phyloP scores from a whole-genome alignment of 2,888 invertebrate species.

The Syrphus vitripennis region DNA sequence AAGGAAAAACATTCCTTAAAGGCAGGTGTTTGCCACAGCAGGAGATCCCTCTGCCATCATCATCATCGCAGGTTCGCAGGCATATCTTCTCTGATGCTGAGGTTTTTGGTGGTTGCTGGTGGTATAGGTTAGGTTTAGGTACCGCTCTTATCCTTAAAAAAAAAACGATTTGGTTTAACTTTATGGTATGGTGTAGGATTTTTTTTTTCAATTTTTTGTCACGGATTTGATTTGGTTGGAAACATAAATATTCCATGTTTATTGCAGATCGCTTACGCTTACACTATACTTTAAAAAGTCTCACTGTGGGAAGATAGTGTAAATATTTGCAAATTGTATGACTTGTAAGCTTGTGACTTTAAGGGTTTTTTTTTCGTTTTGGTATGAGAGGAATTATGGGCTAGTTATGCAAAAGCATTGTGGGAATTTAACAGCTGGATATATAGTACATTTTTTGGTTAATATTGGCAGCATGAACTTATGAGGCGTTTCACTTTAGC shows the following conservation, averaged over 20 bases:
- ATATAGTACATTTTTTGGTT: background rate
- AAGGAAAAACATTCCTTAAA: constrained; percentile 54
- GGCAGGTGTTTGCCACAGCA: constrained; percentile 65
- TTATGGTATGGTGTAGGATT: constrained; percentile 35
- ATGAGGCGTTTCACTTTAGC: background rate
- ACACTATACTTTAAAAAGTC: no score
- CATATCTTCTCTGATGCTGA: background rate
- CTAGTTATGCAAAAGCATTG: background rate
- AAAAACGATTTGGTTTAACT: background rate
- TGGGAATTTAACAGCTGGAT: background rate
- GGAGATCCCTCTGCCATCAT: constrained; percentile 29
- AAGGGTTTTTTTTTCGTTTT: background rate
- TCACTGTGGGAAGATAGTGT: constrained; percentile 19
- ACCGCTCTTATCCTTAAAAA: background rate
- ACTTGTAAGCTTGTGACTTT: constrained; percentile 24
- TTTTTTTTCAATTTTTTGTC: background rate
- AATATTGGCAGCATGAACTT: background rate
- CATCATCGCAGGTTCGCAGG: background rate
- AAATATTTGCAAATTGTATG: constrained; percentile 57
- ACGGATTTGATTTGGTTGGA: constrained; percentile 21
- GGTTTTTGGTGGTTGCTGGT: no score
- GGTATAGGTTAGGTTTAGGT: constrained; percentile 17
- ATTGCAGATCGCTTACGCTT: constrained; percentile 41
- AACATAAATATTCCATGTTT: constrained; percentile 63
- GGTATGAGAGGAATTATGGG: background rate